Evolutionary conservation across 2,888 invertebrate species (phyloP).

Genomic region (Lycophotia porphyrea): DNA sequence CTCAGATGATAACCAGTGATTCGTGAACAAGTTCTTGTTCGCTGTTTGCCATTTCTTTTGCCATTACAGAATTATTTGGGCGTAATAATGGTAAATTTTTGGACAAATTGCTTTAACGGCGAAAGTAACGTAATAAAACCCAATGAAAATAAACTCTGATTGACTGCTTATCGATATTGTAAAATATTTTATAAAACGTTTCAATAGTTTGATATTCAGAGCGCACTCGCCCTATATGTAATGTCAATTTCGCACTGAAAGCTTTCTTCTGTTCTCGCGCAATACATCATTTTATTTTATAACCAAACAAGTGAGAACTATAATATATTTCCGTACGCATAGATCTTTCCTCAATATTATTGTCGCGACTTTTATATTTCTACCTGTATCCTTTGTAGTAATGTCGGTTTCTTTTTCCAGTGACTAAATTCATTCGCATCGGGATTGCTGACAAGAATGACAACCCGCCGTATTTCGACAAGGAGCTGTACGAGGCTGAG

Average conservation of each 20-base stretch:
- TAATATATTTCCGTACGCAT: constrained; percentile 15
- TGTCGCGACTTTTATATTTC: constrained; percentile 22
- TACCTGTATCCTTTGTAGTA: constrained; percentile 34
- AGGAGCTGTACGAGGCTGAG: constrained; percentile 98
- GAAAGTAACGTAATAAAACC: constrained; percentile 57
- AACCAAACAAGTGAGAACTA: constrained; percentile 50
- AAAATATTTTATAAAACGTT: constrained; percentile 37
- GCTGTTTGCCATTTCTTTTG: constrained; percentile 70
- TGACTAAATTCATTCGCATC: constrained; percentile 99
- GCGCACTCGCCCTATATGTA: constrained; percentile 52
- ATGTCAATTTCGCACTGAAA: constrained; percentile 65
- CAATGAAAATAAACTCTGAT: constrained; percentile 46
- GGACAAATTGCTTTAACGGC: constrained; percentile 67
- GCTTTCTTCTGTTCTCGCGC: constrained; percentile 69
- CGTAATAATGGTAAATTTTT: constrained; percentile 73
- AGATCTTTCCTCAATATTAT: constrained; percentile 22
- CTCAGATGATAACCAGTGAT: constrained; percentile 64
- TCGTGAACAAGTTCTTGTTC: constrained; percentile 66
- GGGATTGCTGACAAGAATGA: constrained; percentile 99
- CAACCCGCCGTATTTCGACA: constrained; percentile 99
- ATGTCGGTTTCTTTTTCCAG: constrained; percentile 91
- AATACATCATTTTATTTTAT: constrained; percentile 63
- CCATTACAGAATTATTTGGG: constrained; percentile 71
- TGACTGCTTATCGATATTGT: constrained; percentile 28
- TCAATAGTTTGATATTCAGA: constrained; percentile 49